These are phyloP conservation scores for Chitala chitala DNA, from an alignment of 2,113 vertebrate species.

Conservation along the genomic window DNA sequence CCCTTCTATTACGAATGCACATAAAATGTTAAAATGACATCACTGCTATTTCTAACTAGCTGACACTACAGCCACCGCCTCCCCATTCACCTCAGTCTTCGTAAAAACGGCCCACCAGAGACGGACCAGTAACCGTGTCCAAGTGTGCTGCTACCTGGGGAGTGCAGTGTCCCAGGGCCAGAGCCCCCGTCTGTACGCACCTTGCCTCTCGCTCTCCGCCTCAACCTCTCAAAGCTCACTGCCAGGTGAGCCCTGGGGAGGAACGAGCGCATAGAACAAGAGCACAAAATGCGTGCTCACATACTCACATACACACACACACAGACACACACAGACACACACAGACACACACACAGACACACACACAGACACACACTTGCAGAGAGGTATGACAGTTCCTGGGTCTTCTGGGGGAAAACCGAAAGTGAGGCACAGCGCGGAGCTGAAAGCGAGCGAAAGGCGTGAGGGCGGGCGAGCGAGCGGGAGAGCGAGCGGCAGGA, in stretches of 20 bases:
- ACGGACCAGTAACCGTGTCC: not conserved
- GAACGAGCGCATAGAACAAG: no score
- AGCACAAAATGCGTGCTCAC: slow-evolving; percentile 5
- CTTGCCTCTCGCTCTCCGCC: not conserved
- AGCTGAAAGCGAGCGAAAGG: not conserved
- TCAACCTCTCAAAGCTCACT: not conserved
- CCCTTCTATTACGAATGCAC: not conserved
- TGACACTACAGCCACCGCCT: not conserved
- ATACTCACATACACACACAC: not conserved
- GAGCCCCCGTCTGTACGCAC: not conserved
- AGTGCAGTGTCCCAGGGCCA: not conserved
- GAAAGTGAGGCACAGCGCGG: not conserved
- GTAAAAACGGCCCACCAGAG: no score
- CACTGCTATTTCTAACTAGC: not conserved
- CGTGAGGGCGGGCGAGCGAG: not conserved
- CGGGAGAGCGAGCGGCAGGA: slow-evolving; percentile 29
- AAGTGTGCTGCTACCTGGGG: not conserved
- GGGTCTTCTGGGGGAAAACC: not conserved
- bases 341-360: not conserved
- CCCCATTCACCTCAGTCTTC: no score
- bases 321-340: not conserved
- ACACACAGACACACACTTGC: not conserved
- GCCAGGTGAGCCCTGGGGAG: not conserved
- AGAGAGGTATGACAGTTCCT: not conserved
- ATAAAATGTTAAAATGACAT: not conserved